Evolutionary conservation across 2,888 invertebrate genomes (phyloP).

Genomic region (Drosophila paramelanica): DNA sequence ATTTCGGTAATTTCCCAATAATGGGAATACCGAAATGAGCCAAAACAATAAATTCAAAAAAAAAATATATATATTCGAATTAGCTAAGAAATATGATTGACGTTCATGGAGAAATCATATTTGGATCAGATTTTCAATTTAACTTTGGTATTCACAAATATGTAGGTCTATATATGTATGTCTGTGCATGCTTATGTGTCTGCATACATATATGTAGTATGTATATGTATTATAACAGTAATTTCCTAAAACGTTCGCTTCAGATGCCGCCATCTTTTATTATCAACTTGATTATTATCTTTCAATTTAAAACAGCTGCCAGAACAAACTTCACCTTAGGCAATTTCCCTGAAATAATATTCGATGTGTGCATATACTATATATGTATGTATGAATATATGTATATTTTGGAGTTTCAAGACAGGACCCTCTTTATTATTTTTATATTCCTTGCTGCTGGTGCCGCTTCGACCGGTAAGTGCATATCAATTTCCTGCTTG

Average conservation of each 20-base stretch:
- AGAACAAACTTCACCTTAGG: slow-evolving; percentile 62
- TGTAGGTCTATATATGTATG: neutral
- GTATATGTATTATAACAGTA: slow-evolving; percentile 16
- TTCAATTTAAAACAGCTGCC: slow-evolving; percentile 74
- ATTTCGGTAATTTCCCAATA: neutral
- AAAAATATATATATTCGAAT: neutral
- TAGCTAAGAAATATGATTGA: neutral
- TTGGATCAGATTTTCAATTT: no score
- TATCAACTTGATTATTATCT: slow-evolving; percentile 65
- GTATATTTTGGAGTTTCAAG: slow-evolving; percentile 41
- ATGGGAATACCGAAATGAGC: neutral
- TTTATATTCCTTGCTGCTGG: slow-evolving; percentile 48
- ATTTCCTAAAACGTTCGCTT: slow-evolving; percentile 13
- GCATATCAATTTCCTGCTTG: slow-evolving; percentile 74
- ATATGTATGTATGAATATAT: slow-evolving; percentile 5
- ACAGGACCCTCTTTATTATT: slow-evolving; percentile 56
- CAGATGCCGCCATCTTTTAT: slow-evolving; percentile 35
- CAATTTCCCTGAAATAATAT: slow-evolving; percentile 49
- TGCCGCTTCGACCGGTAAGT: slow-evolving; percentile 66
- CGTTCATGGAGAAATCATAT: no score
- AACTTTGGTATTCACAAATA: no score
- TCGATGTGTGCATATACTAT: slow-evolving; percentile 26
- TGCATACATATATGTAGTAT: no score
- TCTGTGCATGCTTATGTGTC: neutral
- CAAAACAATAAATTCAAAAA: neutral